Evolutionary conservation across 2,888 invertebrate species (phyloP).

Genomic region (Megamerina dolium): DNA sequence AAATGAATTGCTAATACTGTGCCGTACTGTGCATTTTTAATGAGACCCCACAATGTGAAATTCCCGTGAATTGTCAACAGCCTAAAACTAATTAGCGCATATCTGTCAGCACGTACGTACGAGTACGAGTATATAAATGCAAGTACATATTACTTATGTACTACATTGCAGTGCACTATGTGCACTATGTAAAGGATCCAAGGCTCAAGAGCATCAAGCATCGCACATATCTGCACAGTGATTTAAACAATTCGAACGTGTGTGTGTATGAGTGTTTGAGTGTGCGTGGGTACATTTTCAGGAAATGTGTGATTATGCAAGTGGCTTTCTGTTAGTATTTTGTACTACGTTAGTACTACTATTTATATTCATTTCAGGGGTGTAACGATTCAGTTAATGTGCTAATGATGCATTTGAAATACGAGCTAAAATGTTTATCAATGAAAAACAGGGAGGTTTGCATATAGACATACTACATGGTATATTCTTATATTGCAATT

Average conservation of each 20-base stretch:
- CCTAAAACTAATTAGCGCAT: slow-evolving; percentile 37
- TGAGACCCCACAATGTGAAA: slow-evolving; percentile 26
- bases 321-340: too few relatives aligned
- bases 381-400: not conserved
- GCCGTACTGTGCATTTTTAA: too few relatives aligned
- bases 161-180: not conserved
- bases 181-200: not conserved
- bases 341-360: too few relatives aligned
- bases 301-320: too few relatives aligned
- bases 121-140: not conserved
- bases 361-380: too few relatives aligned
- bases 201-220: not conserved
- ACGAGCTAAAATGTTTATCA: too few relatives aligned
- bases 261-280: not conserved
- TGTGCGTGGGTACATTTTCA: not conserved
- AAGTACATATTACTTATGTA: not conserved
- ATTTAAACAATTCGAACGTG: not conserved
- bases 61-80: slow-evolving; percentile 33
- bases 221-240: not conserved
- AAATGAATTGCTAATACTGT: too few relatives aligned
- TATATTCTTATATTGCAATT: too few relatives aligned
- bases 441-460: too few relatives aligned
- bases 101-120: slow-evolving; percentile 24
- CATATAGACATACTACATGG: too few relatives aligned
- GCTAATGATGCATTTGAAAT: not conserved